Evolutionary conservation across 2,113 vertebrate species (phyloP).

Genomic region (Struthio camelus): DNA sequence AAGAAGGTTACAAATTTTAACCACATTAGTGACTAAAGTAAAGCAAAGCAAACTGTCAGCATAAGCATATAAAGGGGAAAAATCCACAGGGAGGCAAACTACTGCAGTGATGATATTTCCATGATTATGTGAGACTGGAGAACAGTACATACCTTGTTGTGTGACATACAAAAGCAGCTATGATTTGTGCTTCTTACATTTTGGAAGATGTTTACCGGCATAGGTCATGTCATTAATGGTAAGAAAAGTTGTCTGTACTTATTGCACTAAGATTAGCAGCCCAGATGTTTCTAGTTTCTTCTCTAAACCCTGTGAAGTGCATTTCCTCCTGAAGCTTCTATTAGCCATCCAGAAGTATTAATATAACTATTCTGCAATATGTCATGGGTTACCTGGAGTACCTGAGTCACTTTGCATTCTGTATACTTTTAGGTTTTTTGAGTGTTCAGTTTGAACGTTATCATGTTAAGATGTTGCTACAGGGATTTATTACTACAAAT

Average conservation of each 20-base stretch:
- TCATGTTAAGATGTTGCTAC: not conserved
- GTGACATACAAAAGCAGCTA: not conserved
- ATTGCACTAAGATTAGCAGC: not conserved
- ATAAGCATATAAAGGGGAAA: slow-evolving; percentile 46
- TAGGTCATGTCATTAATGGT: not conserved
- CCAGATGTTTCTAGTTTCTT: not conserved
- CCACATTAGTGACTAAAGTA: slow-evolving; percentile 40
- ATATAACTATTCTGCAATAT: not conserved
- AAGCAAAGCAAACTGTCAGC: slow-evolving; percentile 43
- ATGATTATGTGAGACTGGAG: slow-evolving; percentile 21
- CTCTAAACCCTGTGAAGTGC: not conserved
- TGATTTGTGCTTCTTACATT: slow-evolving; percentile 7
- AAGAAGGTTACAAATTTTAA: slow-evolving; percentile 48
- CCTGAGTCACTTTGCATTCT: slow-evolving; percentile 6
- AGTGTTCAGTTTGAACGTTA: slow-evolving; percentile 29
- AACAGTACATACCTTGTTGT: slow-evolving; percentile 68
- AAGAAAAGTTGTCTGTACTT: not conserved
- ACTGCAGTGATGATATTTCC: slow-evolving; percentile 42
- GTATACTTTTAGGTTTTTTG: not conserved
- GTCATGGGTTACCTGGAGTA: slow-evolving; percentile 4
- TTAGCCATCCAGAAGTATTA: not conserved
- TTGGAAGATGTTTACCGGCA: not conserved
- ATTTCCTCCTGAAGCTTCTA: not conserved
- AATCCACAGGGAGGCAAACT: slow-evolving; percentile 48
- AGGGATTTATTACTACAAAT: slow-evolving; percentile 54